Percentiles rank a stretch among this genome's conserved stretches.
Evolutionary conservation across 2,797 vertebrate genomes (phyloP).

Genomic region (Euphonia xanthogaster): DNA sequence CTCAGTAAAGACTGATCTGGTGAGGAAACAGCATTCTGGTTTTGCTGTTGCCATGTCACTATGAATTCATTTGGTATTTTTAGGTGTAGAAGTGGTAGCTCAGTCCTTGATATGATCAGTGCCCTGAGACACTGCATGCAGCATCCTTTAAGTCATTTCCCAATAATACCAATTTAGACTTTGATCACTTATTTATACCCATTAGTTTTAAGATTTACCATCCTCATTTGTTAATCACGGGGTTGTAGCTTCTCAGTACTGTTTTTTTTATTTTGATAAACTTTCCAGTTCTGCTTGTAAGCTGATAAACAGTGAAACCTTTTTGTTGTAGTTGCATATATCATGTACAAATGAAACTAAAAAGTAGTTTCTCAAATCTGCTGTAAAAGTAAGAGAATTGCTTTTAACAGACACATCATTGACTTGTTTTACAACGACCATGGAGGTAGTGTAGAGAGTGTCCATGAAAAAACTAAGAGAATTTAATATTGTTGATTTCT

Average conservation of each 20-base stretch:
- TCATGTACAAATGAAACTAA: not conserved
- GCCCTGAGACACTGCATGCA: not conserved
- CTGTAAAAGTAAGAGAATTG: not conserved
- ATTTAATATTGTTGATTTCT: not conserved
- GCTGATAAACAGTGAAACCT: not conserved
- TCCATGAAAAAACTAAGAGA: not conserved
- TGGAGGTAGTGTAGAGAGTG: not conserved
- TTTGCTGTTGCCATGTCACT: not conserved
- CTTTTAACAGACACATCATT: not conserved
- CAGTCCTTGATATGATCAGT: not conserved
- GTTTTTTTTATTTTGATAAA: not conserved
- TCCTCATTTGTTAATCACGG: not conserved
- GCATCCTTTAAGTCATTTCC: not conserved
- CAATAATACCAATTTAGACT: not conserved
- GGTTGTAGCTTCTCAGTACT: not conserved
- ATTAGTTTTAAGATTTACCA: not conserved
- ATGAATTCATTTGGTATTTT: not conserved
- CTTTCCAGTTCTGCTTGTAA: not conserved
- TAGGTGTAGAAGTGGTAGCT: not conserved
- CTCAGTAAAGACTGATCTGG: not conserved
- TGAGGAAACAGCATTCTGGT: not conserved
- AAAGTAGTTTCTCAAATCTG: not conserved
- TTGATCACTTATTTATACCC: not conserved
- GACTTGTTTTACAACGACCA: not conserved
- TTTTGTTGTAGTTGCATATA: not conserved